phyloP scores from a whole-genome alignment of 2,888 invertebrate species.

The Hipparchia sbordonii region DNA sequence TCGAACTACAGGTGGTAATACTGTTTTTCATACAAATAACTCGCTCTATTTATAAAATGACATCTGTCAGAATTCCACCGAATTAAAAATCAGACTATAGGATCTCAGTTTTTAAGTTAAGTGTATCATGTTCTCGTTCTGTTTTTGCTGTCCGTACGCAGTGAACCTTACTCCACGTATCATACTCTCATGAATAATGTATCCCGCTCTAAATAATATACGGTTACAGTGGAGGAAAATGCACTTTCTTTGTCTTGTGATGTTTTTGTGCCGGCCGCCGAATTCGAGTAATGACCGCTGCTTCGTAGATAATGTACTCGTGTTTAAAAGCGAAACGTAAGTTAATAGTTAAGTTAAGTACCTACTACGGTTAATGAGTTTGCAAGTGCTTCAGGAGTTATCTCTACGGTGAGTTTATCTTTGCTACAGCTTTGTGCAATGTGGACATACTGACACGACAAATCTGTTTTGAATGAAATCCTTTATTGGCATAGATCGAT shows the following conservation, averaged over 20 bases:
- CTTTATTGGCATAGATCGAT: no score
- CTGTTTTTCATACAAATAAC: no score
- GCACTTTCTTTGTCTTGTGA: slow-evolving; percentile 76
- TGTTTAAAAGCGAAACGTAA: slow-evolving; percentile 8
- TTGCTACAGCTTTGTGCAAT: neutral
- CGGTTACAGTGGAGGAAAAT: slow-evolving; percentile 73
- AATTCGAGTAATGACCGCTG: slow-evolving; percentile 61
- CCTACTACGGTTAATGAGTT: neutral
- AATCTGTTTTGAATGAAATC: no score
- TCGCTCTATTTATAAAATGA: no score
- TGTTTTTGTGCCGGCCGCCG: slow-evolving; percentile 46
- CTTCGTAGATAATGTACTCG: slow-evolving; percentile 3
- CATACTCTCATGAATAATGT: slow-evolving; percentile 77
- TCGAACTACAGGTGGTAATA: no score
- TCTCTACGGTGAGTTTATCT: neutral
- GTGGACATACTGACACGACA: neutral
- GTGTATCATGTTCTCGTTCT: neutral
- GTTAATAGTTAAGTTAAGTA: neutral
- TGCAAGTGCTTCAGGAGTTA: neutral
- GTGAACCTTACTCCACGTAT: slow-evolving; percentile 74
- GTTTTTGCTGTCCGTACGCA: slow-evolving; percentile 52
- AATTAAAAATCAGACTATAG: no score
- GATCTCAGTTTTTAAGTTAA: slow-evolving; percentile 38
- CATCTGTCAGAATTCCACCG: no score
- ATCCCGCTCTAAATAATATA: slow-evolving; percentile 77